These are phyloP conservation scores for Emmelina monodactyla DNA, from an alignment of 2,888 invertebrate species.

Conservation along the genomic window DNA sequence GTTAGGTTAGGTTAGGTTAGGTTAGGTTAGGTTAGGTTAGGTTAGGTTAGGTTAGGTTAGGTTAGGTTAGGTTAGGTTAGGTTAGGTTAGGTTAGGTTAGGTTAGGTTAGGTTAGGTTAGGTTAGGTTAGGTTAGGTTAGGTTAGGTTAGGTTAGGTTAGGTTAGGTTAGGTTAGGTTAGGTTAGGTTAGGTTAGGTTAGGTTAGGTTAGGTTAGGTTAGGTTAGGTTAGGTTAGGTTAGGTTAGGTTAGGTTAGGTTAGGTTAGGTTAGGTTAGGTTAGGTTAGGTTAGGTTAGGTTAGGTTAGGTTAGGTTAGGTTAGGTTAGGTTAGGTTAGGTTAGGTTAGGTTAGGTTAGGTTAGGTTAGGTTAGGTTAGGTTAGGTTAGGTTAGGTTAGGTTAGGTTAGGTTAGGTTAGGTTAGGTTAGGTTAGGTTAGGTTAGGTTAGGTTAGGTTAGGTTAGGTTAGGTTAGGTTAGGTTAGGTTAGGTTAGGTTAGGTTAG, in stretches of 20 bases:
- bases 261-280: conserved; percentile 16
- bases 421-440: conserved; percentile 8
- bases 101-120: conserved; percentile 14
- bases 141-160: conserved; percentile 15
- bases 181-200: conserved; percentile 15
- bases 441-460: conserved; percentile 8
- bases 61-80: conserved; percentile 14
- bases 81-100: conserved; percentile 16
- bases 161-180: conserved; percentile 16
- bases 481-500: conserved; percentile 8
- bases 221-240: conserved; percentile 16
- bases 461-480: conserved; percentile 8
- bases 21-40: conserved; percentile 16
- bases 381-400: conserved; percentile 9
- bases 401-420: conserved; percentile 8
- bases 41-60: conserved; percentile 16
- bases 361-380: conserved; percentile 10
- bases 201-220: conserved; percentile 16
- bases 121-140: neutral
- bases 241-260: conserved; percentile 16
- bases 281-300: conserved; percentile 13
- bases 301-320: conserved; percentile 10
- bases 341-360: conserved; percentile 10
- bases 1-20: conserved; percentile 15
- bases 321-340: conserved; percentile 10